phyloP scores from a whole-genome alignment of 2,797 vertebrate genomes.

The Periophthalmus magnuspinnatus region DNA sequence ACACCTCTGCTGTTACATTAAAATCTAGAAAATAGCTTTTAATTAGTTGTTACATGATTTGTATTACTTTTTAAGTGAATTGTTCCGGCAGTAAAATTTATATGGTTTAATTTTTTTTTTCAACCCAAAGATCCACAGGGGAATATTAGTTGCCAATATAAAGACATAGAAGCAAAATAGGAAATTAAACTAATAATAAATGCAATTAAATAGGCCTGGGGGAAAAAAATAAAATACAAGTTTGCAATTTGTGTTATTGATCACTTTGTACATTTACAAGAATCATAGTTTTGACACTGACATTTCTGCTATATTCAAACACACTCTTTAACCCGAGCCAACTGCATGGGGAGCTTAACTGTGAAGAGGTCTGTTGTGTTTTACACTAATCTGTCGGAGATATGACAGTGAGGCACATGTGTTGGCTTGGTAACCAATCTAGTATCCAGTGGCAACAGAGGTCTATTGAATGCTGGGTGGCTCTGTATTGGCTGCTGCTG shows the following conservation, averaged over 20 bases:
- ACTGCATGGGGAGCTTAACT: conserved; percentile 36
- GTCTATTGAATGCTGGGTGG: conserved; percentile 74
- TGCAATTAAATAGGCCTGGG: not conserved
- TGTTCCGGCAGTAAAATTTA: too few species aligned
- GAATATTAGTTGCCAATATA: too few species aligned
- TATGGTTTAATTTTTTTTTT: too few species aligned
- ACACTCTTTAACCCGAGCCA: conserved; percentile 21
- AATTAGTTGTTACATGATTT: not conserved
- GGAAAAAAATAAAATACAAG: not conserved
- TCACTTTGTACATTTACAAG: not conserved
- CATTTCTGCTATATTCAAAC: conserved; percentile 9
- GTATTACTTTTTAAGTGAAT: not conserved
- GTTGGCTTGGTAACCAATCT: conserved; percentile 80
- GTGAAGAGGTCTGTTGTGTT: conserved; percentile 63
- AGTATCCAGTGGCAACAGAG: conserved; percentile 81
- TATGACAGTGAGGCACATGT: conserved; percentile 75
- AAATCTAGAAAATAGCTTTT: not conserved
- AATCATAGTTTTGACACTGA: not conserved
- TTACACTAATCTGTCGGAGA: conserved; percentile 62
- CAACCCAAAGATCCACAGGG: too few species aligned
- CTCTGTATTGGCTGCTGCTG: conserved; percentile 63
- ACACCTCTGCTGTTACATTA: not conserved
- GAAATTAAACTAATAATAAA: not conserved
- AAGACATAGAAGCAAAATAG: too few species aligned
- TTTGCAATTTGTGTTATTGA: not conserved